Conservation (phyloP, 2,113 vertebrate species). For the Caranx ignobilis region DNA sequence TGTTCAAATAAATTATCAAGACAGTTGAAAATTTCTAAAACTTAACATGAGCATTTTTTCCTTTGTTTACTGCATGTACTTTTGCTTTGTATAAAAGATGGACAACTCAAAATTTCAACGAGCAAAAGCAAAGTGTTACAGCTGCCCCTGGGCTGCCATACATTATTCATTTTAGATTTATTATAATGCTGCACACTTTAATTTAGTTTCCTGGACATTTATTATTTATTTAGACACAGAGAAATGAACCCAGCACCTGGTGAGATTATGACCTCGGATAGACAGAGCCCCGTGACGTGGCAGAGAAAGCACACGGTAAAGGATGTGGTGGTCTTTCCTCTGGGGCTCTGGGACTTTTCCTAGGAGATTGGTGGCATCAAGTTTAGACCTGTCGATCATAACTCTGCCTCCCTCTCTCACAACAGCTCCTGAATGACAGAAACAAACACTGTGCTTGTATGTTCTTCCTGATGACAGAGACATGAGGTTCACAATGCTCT, state of each 20-base stretch:
- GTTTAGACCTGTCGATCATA: slow-evolving; percentile 86
- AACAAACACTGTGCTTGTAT: background rate
- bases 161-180: too few relatives aligned
- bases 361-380: slow-evolving; percentile 91
- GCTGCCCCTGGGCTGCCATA: too few relatives aligned
- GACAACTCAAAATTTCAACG: too few relatives aligned
- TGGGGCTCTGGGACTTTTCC: slow-evolving; percentile 83
- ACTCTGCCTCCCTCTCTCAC: slow-evolving; percentile 89
- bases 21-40: background rate
- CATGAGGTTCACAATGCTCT: background rate
- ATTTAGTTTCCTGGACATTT: too few relatives aligned
- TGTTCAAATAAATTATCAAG: background rate
- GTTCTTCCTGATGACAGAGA: slow-evolving; percentile 7
- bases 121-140: too few relatives aligned
- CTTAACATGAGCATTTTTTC: background rate
- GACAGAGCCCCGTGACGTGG: slow-evolving; percentile 85
- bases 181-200: too few relatives aligned
- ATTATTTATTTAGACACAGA: background rate
- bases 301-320: slow-evolving; percentile 87
- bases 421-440: slow-evolving; percentile 82
- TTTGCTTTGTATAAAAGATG: too few relatives aligned
- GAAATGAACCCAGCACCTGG: slow-evolving; percentile 61
- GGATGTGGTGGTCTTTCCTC: slow-evolving; percentile 83
- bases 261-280: slow-evolving; percentile 85
- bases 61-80: background rate